Evolutionary conservation across 2,888 invertebrate species (phyloP), one percentile per base, ranked within the genome.

Genomic region (Polydrusus pterygomalis): DNA sequence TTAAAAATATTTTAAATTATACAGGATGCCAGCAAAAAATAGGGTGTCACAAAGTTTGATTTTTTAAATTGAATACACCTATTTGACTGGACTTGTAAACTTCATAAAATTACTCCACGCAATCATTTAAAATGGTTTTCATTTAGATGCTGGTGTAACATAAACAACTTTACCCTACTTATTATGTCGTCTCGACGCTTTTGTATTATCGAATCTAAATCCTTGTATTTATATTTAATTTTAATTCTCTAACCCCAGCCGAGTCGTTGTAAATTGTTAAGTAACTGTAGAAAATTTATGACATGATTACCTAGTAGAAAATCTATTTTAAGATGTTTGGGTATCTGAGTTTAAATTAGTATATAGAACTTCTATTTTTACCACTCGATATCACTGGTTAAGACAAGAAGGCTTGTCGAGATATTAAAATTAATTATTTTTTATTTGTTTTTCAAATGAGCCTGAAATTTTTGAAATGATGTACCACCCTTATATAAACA

Each of bases 311-410:
- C 74, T 60, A 74, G 70, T 70, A 45, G 64, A 63, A 65, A 65
- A 60, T 78, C 75, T 78, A 78, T 78, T 78, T 75, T 78, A 75
- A 75, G 30, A 38, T 78, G 75, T 78, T 78, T 75, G 75, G 75
- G 70, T 75, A 72, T 67, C 47, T 54, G 75, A 49, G 75, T 63
- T 70, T 75, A 78, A 78, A 78, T 78, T 78, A 75, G 75, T 72
- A 69, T 65, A 73, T 62, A 69, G 69, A 63, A 60, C 62, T 70
- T 45, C 77, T 77, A 77, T 75, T 72, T 72, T 72, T 72, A 75
- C 13, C 6, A 56, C 30, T 43, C 20, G 54, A 70, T 70, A 69
- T 56, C 64, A 74, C 51, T 65, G 70, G 70, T 18, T 17, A 38
- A 34, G 45, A 45, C 49, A 75, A 64, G 65, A 75, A 71, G 70